Base-by-base conservation (phyloP, 2,797 vertebrate genomes). In the Enteromius anoplus region DNA sequence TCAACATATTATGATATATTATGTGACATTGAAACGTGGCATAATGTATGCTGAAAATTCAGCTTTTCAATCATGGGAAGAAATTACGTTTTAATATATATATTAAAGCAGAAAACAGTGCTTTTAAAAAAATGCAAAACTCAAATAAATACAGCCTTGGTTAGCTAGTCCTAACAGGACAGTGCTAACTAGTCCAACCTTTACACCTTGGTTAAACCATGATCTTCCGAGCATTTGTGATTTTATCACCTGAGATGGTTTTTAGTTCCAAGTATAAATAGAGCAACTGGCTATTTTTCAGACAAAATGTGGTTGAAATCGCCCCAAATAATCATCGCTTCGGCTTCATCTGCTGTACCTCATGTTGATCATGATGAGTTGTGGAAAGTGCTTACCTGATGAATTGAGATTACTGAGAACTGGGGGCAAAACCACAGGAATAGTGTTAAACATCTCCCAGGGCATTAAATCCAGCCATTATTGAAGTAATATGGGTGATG, bases 381-480 rank as follows among this genome's bases (percentile, higher is more conserved):
- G 72, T 23, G 14, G 73, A 60, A 60, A 75, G 19, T 3, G 55
- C 34, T 60, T 60, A 75, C 53, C 34, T 60, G 73, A 75, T 60
- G n/a, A 60, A 42, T 60, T 19, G 53, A 40, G 32, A 26, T 40
- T 26, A 19, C 53, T 26, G n/a, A 60, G 53, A 80, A 55, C 29
- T 58, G 75, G 47, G 47, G 15, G n/a, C 42, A 75, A 34, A 49
- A 37, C 53, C 53, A 53, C 45, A 71, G 64, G 37, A 32, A 34
- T 65, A 76, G 70, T 70, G 73, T 69, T 85, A 29, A 77, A 82
- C 58, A 82, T 49, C 42, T 78, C 76, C 42, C 60, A 78, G 45
- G 60, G 60, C 26, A 78, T n/a, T 78, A 9, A 10, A 75, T 66
- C 29, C 26, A 34, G 32, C 45, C 76, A 78, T 66, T 34, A 78